A percentile compares a stretch with the other conserved stretches of the same genome.
Evolutionary conservation across 2,888 invertebrate species (phyloP).

Genomic region (Latrodectus elegans): DNA sequence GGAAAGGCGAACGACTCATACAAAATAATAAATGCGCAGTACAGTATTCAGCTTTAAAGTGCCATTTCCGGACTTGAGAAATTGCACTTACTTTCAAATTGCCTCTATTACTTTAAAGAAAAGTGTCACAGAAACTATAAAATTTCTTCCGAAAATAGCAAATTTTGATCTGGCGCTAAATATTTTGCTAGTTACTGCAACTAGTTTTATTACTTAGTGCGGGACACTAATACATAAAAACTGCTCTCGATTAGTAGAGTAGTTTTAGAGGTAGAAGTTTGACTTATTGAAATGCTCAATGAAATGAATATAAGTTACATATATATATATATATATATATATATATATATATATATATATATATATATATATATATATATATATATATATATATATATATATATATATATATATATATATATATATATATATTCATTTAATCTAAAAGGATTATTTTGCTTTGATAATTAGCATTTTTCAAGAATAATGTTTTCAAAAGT

Average conservation of each 20-base stretch:
- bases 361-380: too few species aligned
- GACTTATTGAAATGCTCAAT: background rate
- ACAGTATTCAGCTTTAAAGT: constrained; percentile 49
- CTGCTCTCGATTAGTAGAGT: background rate
- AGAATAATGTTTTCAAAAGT: too few species aligned
- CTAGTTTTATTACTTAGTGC: constrained; percentile 40
- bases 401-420: too few species aligned
- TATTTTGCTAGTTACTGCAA: constrained; percentile 35
- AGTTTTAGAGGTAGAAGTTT: background rate
- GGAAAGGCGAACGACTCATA: constrained; percentile 19
- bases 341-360: too few species aligned
- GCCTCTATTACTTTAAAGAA: constrained; percentile 65
- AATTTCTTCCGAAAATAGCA: constrained; percentile 52
- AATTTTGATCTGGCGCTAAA: constrained; percentile 56
- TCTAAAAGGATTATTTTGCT: too few species aligned
- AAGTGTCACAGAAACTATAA: constrained; percentile 61
- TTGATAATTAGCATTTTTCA: too few species aligned
- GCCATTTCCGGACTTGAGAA: constrained; percentile 57
- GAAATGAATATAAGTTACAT: too few species aligned
- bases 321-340: too few species aligned
- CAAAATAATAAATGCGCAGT: constrained; percentile 53
- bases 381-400: too few species aligned
- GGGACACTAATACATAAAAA: constrained; percentile 33
- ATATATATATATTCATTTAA: too few species aligned
- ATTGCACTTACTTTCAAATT: constrained; percentile 54